These are phyloP conservation scores for Centroberyx gerrardi DNA, from an alignment of 2,797 vertebrate species.

Conservation along the genomic window DNA sequence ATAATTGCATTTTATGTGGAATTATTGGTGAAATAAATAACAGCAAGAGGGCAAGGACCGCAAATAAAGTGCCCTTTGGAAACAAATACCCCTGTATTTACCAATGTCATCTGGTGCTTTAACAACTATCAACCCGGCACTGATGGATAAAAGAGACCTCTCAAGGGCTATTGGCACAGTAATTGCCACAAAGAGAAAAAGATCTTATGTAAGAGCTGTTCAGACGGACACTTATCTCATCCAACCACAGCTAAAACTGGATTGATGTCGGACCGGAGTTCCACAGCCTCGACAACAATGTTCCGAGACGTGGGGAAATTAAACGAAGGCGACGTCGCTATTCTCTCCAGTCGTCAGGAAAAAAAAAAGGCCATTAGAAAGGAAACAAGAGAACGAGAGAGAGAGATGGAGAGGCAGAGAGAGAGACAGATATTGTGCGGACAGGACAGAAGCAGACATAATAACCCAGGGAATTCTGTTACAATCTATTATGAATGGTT, in stretches of 20 bases:
- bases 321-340: slow-evolving; percentile 54
- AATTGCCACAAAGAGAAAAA: slow-evolving; percentile 63
- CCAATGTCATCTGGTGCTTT: slow-evolving; percentile 42
- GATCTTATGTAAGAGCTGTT: slow-evolving; percentile 59
- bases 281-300: slow-evolving; percentile 44
- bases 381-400: slow-evolving; percentile 49
- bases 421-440: slow-evolving; percentile 42
- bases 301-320: slow-evolving; percentile 54
- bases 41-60: slow-evolving; percentile 10
- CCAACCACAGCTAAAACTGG: slow-evolving; percentile 50
- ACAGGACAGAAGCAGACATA: slow-evolving; percentile 45
- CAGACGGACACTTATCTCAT: slow-evolving; percentile 60
- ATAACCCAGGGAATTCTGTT: slow-evolving; percentile 60
- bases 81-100: slow-evolving; percentile 19
- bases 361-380: slow-evolving; percentile 57
- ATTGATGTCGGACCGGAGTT: slow-evolving; percentile 57
- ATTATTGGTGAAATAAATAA: slow-evolving; percentile 16
- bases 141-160: slow-evolving; percentile 43
- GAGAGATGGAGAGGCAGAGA: slow-evolving; percentile 20
- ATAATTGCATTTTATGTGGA: not conserved
- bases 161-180: slow-evolving; percentile 56
- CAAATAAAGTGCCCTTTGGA: not conserved
- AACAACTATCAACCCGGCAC: slow-evolving; percentile 35
- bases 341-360: slow-evolving; percentile 43
- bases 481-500: slow-evolving; percentile 46